Conservation (phyloP, 2,888 invertebrate genomes). For the Rotaria socialis region DNA sequence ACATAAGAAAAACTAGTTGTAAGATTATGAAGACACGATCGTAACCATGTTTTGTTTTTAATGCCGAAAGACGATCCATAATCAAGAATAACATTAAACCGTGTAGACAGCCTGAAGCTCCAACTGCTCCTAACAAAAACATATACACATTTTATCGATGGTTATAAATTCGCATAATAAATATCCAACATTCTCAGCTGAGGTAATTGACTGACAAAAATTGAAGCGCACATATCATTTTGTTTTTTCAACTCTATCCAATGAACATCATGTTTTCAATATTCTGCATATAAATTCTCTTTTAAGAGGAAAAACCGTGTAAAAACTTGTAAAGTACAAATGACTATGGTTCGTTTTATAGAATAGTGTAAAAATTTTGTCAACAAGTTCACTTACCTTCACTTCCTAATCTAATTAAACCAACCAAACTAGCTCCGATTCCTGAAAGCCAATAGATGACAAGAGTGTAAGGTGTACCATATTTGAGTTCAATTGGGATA, state of each 20-base stretch:
- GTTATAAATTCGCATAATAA: no score
- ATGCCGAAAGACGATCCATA: background rate
- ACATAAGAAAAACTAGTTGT: background rate
- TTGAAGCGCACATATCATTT: no score
- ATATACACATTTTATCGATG: no score
- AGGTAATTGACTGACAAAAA: no score
- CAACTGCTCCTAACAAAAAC: background rate
- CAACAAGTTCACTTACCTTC: background rate
- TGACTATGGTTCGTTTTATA: no score
- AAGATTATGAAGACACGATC: background rate
- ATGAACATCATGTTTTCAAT: no score
- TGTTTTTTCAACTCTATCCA: no score
- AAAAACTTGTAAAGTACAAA: no score
- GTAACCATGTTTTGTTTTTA: background rate
- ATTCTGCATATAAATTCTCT: no score
- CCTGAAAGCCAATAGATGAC: background rate
- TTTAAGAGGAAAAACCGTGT: no score
- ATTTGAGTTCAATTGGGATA: background rate
- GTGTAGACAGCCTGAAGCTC: background rate
- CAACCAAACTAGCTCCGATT: background rate
- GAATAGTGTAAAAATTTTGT: no score
- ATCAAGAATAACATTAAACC: background rate
- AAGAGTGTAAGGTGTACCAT: background rate
- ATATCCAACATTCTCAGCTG: no score
- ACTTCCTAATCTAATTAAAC: background rate